Evolutionary conservation across 2,113 vertebrate species (phyloP), one percentile per base, ranked within the genome.

Genomic region (Sterrhoptilus dennistouni): DNA sequence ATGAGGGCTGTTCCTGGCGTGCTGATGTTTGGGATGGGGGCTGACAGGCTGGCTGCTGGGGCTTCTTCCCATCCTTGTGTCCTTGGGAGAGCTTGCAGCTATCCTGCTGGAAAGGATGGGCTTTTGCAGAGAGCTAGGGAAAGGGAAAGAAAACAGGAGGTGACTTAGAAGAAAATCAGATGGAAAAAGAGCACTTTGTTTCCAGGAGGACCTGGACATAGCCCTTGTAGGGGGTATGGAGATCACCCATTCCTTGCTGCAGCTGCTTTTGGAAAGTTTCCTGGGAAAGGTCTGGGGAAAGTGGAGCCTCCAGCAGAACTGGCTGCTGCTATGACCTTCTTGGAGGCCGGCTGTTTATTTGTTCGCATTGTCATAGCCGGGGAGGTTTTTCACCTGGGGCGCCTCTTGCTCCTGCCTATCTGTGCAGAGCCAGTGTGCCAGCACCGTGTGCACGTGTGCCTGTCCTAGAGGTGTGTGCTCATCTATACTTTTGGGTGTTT

Each of bases 361-460:
- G 89, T 54, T 52, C 8, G 0, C 66, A 20, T 31, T 75, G 79
- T 90, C 89, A 14, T 54, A 45, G 60, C 50, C 42, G 1, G 44
- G 65, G 68, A 89, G 90, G 29, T 36, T 79, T 85, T 45, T 45
- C 61, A 86, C 94, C 85, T 69, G 22, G 54, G 87, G 74, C 1
- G 2, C 82, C 47, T 64, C 54, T 83, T 77, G 52, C 63, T 65
- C 50, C 25, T 27, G 40, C 38, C 57, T 36, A 0, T 54, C 40
- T 4, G 23, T 27, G 77, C 56, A 61, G 54, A 54, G 75, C 59
- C 3, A 0, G 63, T 20, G 64, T 18, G 61, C 4, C 5, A n/a
- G 61, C 6, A 1, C 9, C 0, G 2, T 3, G 38, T 11, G 10
- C 2, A 1, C 0, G 2, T 2, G 72, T 0, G 0, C 22, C 64